A percentile compares a stretch with the other conserved stretches of the same genome.
Conservation (phyloP, 2,888 invertebrate genomes). For the Ceramica pisi region DNA sequence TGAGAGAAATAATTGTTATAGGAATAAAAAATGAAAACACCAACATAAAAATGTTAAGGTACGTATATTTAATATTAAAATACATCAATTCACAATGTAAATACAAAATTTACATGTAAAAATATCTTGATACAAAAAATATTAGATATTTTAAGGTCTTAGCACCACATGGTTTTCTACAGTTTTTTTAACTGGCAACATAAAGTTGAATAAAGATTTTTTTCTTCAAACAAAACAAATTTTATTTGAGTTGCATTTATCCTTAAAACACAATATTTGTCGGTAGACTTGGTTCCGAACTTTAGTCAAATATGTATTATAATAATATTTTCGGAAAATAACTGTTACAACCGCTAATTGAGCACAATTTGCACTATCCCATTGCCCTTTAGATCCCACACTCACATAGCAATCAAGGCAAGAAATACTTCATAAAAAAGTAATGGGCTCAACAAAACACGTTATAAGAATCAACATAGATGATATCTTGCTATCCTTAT, state of each 20-base stretch:
- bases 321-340: slow-evolving; percentile 43
- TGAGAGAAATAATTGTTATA: background rate
- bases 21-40: slow-evolving; percentile 61
- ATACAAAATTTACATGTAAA: slow-evolving; percentile 75
- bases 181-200: slow-evolving; percentile 15
- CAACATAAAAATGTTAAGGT: slow-evolving; percentile 77
- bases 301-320: background rate
- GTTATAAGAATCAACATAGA: background rate
- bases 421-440: slow-evolving; percentile 64
- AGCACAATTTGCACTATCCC: slow-evolving; percentile 79
- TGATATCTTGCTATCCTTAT: background rate
- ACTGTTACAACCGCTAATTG: slow-evolving; percentile 76
- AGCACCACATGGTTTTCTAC: slow-evolving; percentile 78
- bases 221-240: background rate
- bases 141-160: slow-evolving; percentile 73
- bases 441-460: slow-evolving; percentile 5
- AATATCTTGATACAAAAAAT: slow-evolving; percentile 69
- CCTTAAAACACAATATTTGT: slow-evolving; percentile 2
- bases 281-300: background rate
- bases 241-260: background rate
- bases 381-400: slow-evolving; percentile 74
- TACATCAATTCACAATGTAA: slow-evolving; percentile 77
- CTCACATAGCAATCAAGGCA: slow-evolving; percentile 88
- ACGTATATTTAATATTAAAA: slow-evolving; percentile 84
- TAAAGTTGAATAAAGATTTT: background rate